A percentile compares a stretch with the other conserved stretches of the same genome.
Evolutionary conservation across 2,797 vertebrate species (phyloP).

Genomic region (Cryptoprocta ferox): DNA sequence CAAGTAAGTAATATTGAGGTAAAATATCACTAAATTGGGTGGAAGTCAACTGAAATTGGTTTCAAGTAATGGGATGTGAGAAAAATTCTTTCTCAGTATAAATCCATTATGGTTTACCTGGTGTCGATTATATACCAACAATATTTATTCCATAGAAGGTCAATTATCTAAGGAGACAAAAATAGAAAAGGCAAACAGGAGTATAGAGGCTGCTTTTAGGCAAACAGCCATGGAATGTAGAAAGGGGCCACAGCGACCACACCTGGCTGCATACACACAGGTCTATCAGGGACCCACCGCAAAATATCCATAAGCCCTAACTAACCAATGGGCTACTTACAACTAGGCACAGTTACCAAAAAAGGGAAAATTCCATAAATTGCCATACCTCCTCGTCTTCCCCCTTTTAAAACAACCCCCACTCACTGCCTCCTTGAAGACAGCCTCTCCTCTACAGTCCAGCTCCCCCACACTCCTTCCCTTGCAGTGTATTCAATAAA

Average conservation of each 20-base stretch:
- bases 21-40: neutral
- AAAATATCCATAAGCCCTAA: neutral
- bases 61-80: neutral
- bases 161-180: slow-evolving; percentile 17
- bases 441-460: neutral
- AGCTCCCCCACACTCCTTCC: neutral
- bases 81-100: neutral
- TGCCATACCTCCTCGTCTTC: neutral
- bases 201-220: neutral
- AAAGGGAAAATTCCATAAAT: neutral
- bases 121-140: neutral
- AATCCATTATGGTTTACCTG: neutral
- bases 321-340: neutral
- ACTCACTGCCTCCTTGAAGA: neutral
- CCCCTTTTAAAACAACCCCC: neutral
- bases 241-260: neutral
- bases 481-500: neutral
- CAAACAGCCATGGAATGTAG: neutral
- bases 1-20: neutral
- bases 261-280: neutral
- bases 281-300: neutral
- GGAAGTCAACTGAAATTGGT: neutral
- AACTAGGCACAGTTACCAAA: neutral
- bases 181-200: slow-evolving; percentile 3
- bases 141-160: neutral